Conservation (phyloP, 2,888 invertebrate species). For the Agrilus cyanescens region DNA sequence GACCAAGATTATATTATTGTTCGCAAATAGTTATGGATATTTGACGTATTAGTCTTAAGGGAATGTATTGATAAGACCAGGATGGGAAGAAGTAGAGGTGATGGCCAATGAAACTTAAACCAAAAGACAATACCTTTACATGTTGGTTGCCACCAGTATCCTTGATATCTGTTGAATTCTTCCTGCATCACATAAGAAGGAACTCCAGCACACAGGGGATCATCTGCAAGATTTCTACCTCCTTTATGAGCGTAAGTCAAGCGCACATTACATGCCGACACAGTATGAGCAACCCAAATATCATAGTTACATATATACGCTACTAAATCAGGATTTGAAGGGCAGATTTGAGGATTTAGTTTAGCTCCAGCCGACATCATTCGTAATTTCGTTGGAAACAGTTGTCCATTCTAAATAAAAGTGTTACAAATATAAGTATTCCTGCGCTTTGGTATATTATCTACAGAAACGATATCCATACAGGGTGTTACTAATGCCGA, state of each 20-base stretch:
- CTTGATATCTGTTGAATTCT: slow-evolving; percentile 91
- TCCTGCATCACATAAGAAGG: slow-evolving; percentile 98
- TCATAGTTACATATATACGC: slow-evolving; percentile 86
- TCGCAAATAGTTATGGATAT: no score
- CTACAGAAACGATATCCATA: not conserved
- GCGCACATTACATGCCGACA: slow-evolving; percentile 55
- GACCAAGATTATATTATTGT: no score
- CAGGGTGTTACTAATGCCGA: no score
- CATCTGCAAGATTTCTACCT: slow-evolving; percentile 58
- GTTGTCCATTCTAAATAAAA: slow-evolving; percentile 42
- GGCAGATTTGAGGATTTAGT: slow-evolving; percentile 74
- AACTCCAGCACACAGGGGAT: slow-evolving; percentile 84
- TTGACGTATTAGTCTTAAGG: no score
- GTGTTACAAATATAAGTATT: slow-evolving; percentile 2
- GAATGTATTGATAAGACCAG: no score
- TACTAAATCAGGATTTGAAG: slow-evolving; percentile 65
- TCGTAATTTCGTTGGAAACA: slow-evolving; percentile 57
- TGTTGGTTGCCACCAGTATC: slow-evolving; percentile 94
- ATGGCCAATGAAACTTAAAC: no score
- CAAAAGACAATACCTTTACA: slow-evolving; percentile 6
- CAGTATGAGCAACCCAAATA: slow-evolving; percentile 73
- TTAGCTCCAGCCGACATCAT: slow-evolving; percentile 55
- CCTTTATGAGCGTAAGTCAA: slow-evolving; percentile 60
- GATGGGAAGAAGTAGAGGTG: no score
- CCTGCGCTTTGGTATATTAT: not conserved